A percentile compares a stretch with the other conserved stretches of the same genome.
Conservation (phyloP, 2,888 invertebrate genomes). For the Phyllotreta cruciferae region DNA sequence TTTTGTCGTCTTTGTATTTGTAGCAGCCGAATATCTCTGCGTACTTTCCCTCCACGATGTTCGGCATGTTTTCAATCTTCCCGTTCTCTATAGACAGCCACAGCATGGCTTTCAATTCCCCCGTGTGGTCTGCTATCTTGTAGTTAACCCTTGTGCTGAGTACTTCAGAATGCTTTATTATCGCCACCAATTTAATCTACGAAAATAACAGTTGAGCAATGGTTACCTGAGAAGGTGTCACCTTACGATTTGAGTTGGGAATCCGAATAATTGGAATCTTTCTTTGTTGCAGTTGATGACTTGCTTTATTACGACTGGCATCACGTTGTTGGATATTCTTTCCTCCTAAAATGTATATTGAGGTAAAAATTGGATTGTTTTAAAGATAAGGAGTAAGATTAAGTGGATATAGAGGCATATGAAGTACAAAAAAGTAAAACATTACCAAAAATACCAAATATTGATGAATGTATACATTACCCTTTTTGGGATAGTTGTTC, state of each 20-base stretch:
- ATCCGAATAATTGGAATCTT: conserved; percentile 63
- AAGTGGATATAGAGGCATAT: too few relatives aligned
- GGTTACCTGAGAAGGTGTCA: conserved; percentile 1
- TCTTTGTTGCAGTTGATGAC: conserved; percentile 61
- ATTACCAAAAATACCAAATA: too few relatives aligned
- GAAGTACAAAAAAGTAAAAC: too few relatives aligned
- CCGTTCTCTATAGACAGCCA: conserved; percentile 65
- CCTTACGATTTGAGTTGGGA: conserved; percentile 62
- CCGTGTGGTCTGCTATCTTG: conserved; percentile 69
- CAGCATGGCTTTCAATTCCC: conserved; percentile 65
- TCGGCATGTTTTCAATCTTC: conserved; percentile 59
- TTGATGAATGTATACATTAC: too few relatives aligned
- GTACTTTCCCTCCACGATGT: conserved; percentile 62
- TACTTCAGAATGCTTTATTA: conserved; percentile 66
- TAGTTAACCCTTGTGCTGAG: conserved; percentile 71
- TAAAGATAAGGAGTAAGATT: too few relatives aligned
- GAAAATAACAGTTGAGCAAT: conserved; percentile 19
- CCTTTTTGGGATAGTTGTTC: too few relatives aligned
- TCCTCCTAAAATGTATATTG: too few relatives aligned
- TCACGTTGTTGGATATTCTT: conserved; percentile 53
- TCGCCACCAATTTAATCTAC: conserved; percentile 61
- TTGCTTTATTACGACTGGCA: conserved; percentile 65
- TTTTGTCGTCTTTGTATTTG: conserved; percentile 67
- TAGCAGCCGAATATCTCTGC: conserved; percentile 69
- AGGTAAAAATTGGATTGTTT: too few relatives aligned